phyloP scores from a whole-genome alignment of 2,113 vertebrate genomes.

The Irena cyanogastra region DNA sequence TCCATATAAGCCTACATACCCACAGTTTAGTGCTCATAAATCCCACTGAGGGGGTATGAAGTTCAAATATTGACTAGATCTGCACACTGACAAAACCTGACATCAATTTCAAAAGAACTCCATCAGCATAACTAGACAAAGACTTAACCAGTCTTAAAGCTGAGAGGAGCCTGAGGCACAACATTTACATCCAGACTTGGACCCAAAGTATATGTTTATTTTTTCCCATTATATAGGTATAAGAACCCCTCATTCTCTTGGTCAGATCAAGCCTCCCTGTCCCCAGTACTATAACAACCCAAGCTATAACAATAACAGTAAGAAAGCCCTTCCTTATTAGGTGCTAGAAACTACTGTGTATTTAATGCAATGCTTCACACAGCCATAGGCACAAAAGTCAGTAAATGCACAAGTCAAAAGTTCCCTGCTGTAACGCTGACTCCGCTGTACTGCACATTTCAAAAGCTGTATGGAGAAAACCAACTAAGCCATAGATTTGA shows the following conservation, averaged over 20 bases:
- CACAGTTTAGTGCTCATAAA: conserved; percentile 33
- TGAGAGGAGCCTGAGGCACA: background rate
- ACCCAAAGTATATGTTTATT: background rate
- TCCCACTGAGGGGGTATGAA: conserved; percentile 28
- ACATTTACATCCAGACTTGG: background rate
- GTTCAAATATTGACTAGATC: conserved; percentile 58
- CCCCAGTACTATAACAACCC: conserved; percentile 39
- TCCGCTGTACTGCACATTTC: background rate
- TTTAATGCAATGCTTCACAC: conserved; percentile 5
- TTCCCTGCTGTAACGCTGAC: background rate
- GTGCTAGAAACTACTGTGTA: conserved; percentile 48
- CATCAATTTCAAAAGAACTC: background rate
- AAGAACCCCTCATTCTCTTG: background rate
- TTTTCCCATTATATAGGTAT: conserved; percentile 8
- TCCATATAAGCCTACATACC: conserved; percentile 53
- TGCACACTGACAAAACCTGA: conserved; percentile 37
- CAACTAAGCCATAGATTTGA: background rate
- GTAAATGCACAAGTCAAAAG: conserved; percentile 16
- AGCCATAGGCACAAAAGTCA: conserved; percentile 26
- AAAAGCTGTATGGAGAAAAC: background rate
- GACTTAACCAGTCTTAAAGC: conserved; percentile 6
- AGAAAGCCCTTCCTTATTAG: conserved; percentile 56
- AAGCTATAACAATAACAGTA: conserved; percentile 56
- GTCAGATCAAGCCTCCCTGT: conserved; percentile 17
- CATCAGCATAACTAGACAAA: background rate